Conservation (phyloP, 53 echinoderm and acorn worm genomes). For the Paracentrotus lividus region DNA sequence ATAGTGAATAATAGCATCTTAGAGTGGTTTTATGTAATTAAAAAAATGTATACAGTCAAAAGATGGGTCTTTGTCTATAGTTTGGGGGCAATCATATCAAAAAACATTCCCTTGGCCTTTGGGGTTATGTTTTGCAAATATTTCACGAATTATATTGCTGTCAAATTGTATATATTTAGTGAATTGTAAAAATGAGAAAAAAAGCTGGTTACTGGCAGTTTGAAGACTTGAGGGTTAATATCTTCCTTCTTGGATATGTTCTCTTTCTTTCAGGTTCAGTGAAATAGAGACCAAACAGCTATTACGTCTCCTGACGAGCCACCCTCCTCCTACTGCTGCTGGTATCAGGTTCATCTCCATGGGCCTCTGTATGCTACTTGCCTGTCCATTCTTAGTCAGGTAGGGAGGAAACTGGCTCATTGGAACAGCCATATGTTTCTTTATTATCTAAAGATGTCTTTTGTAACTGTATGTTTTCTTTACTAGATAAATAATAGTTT, state of each 20-base stretch:
- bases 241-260: background rate
- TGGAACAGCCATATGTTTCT: background rate
- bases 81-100: background rate
- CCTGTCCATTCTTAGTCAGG: slow-evolving; percentile 93
- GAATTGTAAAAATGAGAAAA: background rate
- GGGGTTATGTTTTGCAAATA: background rate
- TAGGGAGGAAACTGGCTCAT: slow-evolving; percentile 49
- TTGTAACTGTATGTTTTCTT: too few species aligned
- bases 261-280: slow-evolving; percentile 79
- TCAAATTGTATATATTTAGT: background rate
- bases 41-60: background rate
- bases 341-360: slow-evolving; percentile 95
- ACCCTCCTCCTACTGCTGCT: slow-evolving; percentile 93
- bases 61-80: background rate
- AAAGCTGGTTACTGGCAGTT: too few species aligned
- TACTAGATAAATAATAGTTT: too few species aligned
- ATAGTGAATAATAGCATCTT: too few species aligned
- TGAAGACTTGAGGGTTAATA: too few species aligned
- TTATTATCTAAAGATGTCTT: too few species aligned
- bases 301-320: slow-evolving; percentile 90
- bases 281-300: slow-evolving; percentile 89
- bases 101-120: too few species aligned
- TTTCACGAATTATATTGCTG: background rate
- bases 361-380: slow-evolving; percentile 96
- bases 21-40: too few species aligned